These are phyloP conservation scores for Cricetomys ansorgei DNA, from an alignment of 2,113 vertebrate genomes.

Conservation along the genomic window DNA sequence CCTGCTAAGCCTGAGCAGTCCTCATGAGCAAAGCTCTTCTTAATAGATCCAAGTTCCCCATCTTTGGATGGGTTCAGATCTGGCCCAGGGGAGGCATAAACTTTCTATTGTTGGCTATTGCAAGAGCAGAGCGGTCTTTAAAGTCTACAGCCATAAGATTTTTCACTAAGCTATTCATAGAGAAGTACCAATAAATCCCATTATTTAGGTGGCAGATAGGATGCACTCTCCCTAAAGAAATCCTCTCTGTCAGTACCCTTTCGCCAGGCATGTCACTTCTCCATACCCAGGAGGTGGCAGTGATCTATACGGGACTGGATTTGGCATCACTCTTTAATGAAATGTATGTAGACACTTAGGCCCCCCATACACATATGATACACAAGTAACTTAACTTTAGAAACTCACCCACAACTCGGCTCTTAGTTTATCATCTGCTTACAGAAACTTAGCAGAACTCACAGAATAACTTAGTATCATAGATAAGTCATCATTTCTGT, in stretches of 20 bases:
- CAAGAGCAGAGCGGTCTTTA: background rate
- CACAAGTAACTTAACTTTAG: background rate
- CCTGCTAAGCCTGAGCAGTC: background rate
- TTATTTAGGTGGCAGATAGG: background rate
- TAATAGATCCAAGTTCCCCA: background rate
- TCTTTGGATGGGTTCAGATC: background rate
- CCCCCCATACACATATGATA: background rate
- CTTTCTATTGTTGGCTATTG: background rate
- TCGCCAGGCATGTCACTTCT: background rate
- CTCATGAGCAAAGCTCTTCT: background rate
- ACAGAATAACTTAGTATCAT: constrained; percentile 17
- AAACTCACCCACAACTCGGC: background rate
- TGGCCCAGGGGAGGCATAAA: background rate
- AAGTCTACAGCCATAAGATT: background rate
- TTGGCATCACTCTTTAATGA: background rate
- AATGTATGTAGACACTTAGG: background rate
- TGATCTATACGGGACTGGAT: background rate
- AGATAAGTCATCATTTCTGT: background rate
- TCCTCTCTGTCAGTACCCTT: background rate
- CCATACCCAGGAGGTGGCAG: background rate
- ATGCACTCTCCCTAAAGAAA: background rate
- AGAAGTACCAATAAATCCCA: background rate
- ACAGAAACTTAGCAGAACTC: constrained; percentile 11
- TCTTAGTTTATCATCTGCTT: background rate
- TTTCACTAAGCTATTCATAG: background rate